Percentiles rank a stretch among this genome's conserved stretches.
Conservation (phyloP, 2,113 vertebrate genomes). For the Gadus chalcogrammus region DNA sequence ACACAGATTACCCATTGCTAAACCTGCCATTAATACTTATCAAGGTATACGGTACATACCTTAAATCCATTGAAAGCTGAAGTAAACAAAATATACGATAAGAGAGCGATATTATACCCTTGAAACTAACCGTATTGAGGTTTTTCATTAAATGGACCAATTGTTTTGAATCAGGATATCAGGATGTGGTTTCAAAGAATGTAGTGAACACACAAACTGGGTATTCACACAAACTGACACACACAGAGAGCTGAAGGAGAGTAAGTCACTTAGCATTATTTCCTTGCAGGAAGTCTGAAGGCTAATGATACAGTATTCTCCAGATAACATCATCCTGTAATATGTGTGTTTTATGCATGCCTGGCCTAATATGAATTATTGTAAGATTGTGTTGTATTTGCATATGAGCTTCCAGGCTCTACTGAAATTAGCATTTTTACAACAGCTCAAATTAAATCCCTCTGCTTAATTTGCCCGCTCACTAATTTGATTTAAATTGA, state of each 20-base stretch:
- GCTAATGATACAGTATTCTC: slow-evolving; percentile 64
- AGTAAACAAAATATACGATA: too few species aligned
- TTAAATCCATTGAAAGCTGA: too few species aligned
- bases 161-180: too few species aligned
- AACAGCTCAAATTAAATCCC: slow-evolving; percentile 77
- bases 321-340: slow-evolving; percentile 58
- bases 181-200: too few species aligned
- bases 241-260: not conserved
- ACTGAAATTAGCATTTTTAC: slow-evolving; percentile 75
- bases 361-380: slow-evolving; percentile 72
- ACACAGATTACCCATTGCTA: too few species aligned
- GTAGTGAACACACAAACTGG: not conserved
- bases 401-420: slow-evolving; percentile 70
- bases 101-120: too few species aligned
- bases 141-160: too few species aligned
- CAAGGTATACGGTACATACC: too few species aligned
- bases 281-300: slow-evolving; percentile 57
- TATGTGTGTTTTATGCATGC: slow-evolving; percentile 71
- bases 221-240: too few species aligned
- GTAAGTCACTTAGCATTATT: slow-evolving; percentile 26
- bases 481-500: slow-evolving; percentile 75
- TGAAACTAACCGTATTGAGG: too few species aligned
- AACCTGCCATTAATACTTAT: too few species aligned
- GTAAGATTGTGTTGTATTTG: slow-evolving; percentile 73
- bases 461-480: slow-evolving; percentile 73